A percentile compares a stretch with the other conserved stretches of the same genome.
Evolutionary conservation across 2,888 invertebrate species (phyloP).

Genomic region (Orthosia cruda): DNA sequence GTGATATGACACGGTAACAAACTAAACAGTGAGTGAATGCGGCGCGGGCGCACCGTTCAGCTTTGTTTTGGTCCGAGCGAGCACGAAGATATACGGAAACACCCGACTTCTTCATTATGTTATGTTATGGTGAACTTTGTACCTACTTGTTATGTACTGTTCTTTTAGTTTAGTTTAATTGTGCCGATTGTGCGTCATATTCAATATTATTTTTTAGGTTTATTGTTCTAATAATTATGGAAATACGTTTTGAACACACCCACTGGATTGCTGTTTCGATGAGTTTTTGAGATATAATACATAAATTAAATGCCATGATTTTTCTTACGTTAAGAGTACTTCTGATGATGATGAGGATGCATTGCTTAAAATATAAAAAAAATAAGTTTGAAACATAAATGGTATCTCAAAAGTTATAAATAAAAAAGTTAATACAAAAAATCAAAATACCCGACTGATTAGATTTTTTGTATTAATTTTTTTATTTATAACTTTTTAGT

Average conservation of each 20-base stretch:
- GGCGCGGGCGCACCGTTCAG: conserved; percentile 64
- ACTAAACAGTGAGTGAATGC: conserved; percentile 73
- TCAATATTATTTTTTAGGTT: not conserved
- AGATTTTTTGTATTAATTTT: too few species aligned
- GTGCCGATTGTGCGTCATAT: conserved; percentile 30
- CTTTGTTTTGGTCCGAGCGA: conserved; percentile 87
- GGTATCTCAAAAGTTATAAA: too few species aligned
- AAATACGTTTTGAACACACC: not conserved
- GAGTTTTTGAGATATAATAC: not conserved
- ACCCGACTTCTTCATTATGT: conserved; percentile 81
- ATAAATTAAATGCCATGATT: too few species aligned
- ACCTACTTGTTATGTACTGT: conserved; percentile 49
- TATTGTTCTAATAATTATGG: conserved; percentile 1
- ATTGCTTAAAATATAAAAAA: too few species aligned
- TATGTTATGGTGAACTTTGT: conserved; percentile 80
- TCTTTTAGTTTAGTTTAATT: conserved; percentile 21
- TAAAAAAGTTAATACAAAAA: too few species aligned
- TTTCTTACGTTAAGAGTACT: too few species aligned
- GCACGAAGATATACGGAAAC: conserved; percentile 83
- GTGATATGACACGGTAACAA: conserved; percentile 79
- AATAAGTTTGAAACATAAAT: too few species aligned
- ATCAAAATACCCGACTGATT: too few species aligned
- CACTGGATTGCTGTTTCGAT: not conserved
- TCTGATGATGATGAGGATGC: too few species aligned
- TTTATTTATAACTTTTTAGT: too few species aligned